Conservation (phyloP, 2,797 vertebrate genomes). For the Acipenser ruthenus region DNA sequence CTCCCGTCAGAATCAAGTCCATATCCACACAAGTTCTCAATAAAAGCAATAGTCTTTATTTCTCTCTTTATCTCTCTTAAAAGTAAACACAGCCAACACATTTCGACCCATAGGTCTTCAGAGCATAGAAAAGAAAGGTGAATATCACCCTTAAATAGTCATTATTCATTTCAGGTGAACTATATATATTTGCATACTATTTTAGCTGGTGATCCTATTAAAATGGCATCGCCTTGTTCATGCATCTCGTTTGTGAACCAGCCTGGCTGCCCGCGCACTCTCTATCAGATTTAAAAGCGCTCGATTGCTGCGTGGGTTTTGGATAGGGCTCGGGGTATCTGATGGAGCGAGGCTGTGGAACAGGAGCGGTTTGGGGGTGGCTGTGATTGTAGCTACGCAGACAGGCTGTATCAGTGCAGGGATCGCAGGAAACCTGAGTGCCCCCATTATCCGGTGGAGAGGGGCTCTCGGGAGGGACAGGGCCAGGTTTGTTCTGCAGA, state of each 20-base stretch:
- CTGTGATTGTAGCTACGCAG: slow-evolving; percentile 47
- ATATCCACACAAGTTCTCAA: too few species aligned
- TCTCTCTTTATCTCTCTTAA: too few species aligned
- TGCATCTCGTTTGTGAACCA: slow-evolving; percentile 30
- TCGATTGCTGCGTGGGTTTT: slow-evolving; percentile 31
- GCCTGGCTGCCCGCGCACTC: slow-evolving; percentile 6
- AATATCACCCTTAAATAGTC: too few species aligned
- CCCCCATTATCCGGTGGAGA: slow-evolving; percentile 54
- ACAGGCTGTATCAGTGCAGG: slow-evolving; percentile 58
- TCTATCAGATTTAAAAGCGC: slow-evolving; percentile 43
- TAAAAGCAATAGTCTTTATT: too few species aligned
- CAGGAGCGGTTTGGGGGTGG: slow-evolving; percentile 40
- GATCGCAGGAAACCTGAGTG: slow-evolving; percentile 69
- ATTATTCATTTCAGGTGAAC: too few species aligned
- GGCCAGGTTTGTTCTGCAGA: slow-evolving; percentile 68
- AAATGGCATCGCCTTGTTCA: background rate
- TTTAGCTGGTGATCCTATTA: too few species aligned
- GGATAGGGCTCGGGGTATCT: slow-evolving; percentile 11
- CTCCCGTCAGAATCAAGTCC: too few species aligned
- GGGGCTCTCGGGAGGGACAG: slow-evolving; percentile 45
- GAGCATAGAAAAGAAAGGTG: too few species aligned
- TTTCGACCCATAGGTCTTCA: too few species aligned
- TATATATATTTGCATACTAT: too few species aligned
- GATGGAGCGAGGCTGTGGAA: slow-evolving; percentile 31
- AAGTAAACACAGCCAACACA: too few species aligned